These are phyloP conservation scores for Mesorhabditis spiculigera DNA, from an alignment of 2,888 invertebrate species.

Conservation along the genomic window DNA sequence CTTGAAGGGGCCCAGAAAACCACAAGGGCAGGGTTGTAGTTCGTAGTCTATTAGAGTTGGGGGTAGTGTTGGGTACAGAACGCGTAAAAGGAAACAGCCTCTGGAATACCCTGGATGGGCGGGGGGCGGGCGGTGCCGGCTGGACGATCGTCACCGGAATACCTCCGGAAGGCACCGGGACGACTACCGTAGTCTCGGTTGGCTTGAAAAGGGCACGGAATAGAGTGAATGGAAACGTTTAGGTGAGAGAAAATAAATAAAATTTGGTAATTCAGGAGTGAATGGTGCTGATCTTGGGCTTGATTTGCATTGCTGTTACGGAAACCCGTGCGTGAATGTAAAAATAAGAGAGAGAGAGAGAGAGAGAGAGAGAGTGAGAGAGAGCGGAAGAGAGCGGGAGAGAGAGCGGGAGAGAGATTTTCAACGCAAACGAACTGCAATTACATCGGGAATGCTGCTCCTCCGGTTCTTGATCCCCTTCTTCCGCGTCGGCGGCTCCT, in stretches of 20 bases:
- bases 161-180: neutral
- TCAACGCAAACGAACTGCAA: conserved; percentile 19
- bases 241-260: neutral
- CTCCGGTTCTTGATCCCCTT: conserved; percentile 32
- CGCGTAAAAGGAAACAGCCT: too few species aligned
- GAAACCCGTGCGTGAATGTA: neutral
- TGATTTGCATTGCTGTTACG: neutral
- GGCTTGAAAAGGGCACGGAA: neutral
- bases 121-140: neutral
- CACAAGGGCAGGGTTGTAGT: too few species aligned
- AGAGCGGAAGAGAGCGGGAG: neutral
- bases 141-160: neutral
- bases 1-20: too few species aligned
- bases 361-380: neutral
- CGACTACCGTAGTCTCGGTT: neutral
- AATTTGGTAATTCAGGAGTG: too few species aligned
- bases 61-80: neutral
- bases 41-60: neutral
- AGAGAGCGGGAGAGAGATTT: neutral
- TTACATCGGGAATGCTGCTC: conserved; percentile 39
- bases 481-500: conserved; percentile 23
- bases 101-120: neutral
- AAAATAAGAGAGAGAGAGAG: neutral
- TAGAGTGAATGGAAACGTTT: neutral
- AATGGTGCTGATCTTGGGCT: neutral